Evolutionary conservation across 2,797 vertebrate species (phyloP), one percentile per base, ranked within the genome.

Genomic region (Triplophysa yarkandensis): DNA sequence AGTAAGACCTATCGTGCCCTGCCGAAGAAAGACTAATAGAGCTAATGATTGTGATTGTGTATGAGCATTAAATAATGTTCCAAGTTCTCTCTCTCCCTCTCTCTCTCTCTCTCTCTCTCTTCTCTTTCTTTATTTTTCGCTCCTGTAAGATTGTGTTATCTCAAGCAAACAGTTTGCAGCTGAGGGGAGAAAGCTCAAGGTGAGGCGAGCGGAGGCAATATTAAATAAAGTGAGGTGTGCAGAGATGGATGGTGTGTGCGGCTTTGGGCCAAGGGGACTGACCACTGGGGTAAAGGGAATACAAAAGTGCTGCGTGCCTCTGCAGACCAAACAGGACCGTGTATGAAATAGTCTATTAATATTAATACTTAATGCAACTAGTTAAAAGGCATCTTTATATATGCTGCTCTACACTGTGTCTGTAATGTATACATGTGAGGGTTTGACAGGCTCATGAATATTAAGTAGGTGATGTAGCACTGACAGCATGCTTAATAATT

Each of bases 131-230:
- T 72, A 71, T 77, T 72, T 79, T 46, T 71, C 61, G 46, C 61
- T 64, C 32, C 39, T 61, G 64, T 70, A 75, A 85, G 80, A 85
- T 85, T 81, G 75, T 72, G 86, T 89, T 90, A 89, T 90, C 89
- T 88, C 78, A 79, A 72, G 80, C 75, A 83, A 83, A 86, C 88
- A 90, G 85, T 88, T 82, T 83, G 79, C 43, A 13, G 74, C 84
- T 52, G 83, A 87, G 82, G 75, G 78, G 85, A 87, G 81, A 79
- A 48, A 84, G 82, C 73, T 89, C 88, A 90, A 90, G 89, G 88
- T 90, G 89, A 89, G 86, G 72, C 82, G 82, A 79, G 55, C 80
- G 74, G 78, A 76, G 80, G 86, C 81, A 85, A 88, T 86, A 78
- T 85, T 87, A 89, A 90, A 85, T 77, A 66, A 66, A 34, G 72